Conservation (phyloP, 2,113 vertebrate species). For the Pteruthius melanotis region DNA sequence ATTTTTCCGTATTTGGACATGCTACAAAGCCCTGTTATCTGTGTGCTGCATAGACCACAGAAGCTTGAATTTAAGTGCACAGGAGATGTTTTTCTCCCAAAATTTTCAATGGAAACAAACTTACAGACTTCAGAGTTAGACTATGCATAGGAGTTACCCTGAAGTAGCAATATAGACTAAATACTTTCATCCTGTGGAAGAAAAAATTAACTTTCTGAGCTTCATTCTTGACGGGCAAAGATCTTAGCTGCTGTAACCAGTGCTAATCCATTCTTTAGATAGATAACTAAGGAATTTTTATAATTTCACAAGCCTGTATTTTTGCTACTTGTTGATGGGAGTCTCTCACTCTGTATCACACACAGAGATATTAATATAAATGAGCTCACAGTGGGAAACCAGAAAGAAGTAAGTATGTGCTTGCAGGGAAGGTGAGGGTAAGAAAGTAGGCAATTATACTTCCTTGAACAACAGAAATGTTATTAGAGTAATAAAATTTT, state of each 20-base stretch:
- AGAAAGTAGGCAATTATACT: neutral
- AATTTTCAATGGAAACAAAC: neutral
- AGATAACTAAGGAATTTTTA: neutral
- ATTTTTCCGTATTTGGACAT: neutral
- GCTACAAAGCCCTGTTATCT: neutral
- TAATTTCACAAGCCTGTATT: neutral
- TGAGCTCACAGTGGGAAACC: neutral
- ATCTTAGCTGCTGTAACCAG: neutral
- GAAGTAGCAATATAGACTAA: neutral
- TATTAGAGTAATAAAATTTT: neutral
- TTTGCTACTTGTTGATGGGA: neutral
- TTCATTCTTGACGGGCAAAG: neutral
- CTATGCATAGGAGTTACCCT: neutral
- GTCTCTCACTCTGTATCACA: neutral
- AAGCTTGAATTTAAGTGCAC: neutral
- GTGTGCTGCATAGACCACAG: neutral
- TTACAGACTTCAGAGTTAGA: neutral
- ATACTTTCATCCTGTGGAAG: neutral
- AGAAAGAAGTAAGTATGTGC: neutral
- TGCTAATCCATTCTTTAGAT: neutral
- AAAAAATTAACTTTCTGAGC: neutral
- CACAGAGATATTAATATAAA: neutral
- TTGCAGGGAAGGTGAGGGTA: neutral
- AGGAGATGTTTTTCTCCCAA: neutral
- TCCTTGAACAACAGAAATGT: neutral